Evolutionary conservation across 2,797 vertebrate species (phyloP).

Genomic region (Pelodytes ibericus): DNA sequence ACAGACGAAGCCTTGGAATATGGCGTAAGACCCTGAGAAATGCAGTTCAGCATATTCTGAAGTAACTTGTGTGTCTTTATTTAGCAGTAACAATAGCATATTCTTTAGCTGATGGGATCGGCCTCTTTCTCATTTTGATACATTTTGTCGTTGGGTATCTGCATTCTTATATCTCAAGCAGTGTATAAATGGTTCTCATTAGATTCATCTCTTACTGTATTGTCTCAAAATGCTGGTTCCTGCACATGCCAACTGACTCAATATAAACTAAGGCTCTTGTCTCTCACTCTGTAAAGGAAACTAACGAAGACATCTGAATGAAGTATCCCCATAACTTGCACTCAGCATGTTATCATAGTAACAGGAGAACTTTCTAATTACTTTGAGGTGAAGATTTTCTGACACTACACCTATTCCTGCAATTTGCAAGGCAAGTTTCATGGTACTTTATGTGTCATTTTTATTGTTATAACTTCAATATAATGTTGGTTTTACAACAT

Average conservation of each 20-base stretch:
- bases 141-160: background rate
- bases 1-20: too few species aligned
- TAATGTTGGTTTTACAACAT: background rate
- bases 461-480: background rate
- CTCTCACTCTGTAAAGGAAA: too few species aligned
- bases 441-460: background rate
- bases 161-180: background rate
- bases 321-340: background rate
- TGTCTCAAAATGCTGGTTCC: background rate
- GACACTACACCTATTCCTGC: background rate
- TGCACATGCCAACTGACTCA: background rate
- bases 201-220: background rate
- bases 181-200: background rate
- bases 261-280: background rate
- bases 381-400: background rate
- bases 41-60: background rate
- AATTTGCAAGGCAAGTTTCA: background rate
- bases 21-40: background rate
- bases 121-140: background rate
- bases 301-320: background rate
- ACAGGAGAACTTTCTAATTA: background rate
- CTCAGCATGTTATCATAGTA: background rate
- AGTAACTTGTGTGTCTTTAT: background rate
- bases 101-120: background rate
- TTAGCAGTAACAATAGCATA: background rate